Base-by-base conservation (phyloP, 2,113 vertebrate genomes). In the Xiphophorus maculatus region DNA sequence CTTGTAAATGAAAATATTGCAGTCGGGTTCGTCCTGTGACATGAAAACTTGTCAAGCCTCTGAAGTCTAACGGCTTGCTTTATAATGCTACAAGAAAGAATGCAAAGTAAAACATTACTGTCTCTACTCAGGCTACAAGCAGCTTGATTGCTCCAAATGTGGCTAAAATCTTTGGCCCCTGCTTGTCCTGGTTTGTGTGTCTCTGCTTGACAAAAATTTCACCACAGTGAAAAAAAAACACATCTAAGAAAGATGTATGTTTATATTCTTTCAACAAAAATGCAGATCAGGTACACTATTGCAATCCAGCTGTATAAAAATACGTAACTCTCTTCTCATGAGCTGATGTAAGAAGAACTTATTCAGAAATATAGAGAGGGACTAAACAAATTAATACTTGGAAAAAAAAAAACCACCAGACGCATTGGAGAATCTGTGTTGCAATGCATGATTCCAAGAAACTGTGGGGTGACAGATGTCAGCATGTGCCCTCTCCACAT, bases 381-480 rank as follows among this genome's bases (percentile, higher is more conserved):
- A 58, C 63, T 32, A 48, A 48, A 35, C 8, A 58, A 17, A n/a
- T 13, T 32, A 71, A 30, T 25, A n/a, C 64, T 22, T n/a, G 40
- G 32, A 6, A 33, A 7, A 10, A 11, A 64, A 79, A 25, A 61
- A 60, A 9, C 28, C n/a, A n/a, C 44, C 15, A n/a, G 30, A 19
- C 1, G 14, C 22, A 28, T 66, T 58, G 30, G 27, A 9, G 32
- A 74, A 40, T 62, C 14, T 35, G 29, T 37, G 62, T 40, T 40
- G 22, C 62, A 19, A 27, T 68, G 44, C 2, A 14, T 40, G 14
- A 35, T 63, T 73, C 33, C 0, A 22, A 63, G 17, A 28, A 58
- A 29, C 68, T 60, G 70, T 71, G 35, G 32, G n/a, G 69, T 76
- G 69, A 84, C 78, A 25, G 42, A 74, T 69, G 68, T 70, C 66